Evolutionary conservation across 2,113 vertebrate species (phyloP).

Genomic region (Neoarius graeffei): DNA sequence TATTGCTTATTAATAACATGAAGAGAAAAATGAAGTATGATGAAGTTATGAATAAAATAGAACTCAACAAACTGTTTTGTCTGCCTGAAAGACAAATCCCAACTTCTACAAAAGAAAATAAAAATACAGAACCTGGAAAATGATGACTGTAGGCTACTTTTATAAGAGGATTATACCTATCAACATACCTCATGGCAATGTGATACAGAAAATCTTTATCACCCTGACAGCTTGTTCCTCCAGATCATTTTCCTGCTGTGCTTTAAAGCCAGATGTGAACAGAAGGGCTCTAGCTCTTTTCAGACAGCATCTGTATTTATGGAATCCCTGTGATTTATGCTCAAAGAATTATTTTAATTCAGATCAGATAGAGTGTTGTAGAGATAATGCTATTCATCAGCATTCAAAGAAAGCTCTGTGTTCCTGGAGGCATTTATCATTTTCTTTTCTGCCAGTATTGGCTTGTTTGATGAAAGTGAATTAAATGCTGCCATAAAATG

Average conservation of each 20-base stretch:
- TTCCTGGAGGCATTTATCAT: conserved; percentile 42
- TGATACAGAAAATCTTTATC: conserved; percentile 62
- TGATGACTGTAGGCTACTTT: conserved; percentile 62
- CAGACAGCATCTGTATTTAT: conserved; percentile 45
- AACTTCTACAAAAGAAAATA: conserved; percentile 42
- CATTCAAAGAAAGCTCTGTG: conserved; percentile 30
- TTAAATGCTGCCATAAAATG: conserved; percentile 6
- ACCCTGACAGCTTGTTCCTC: conserved; percentile 53
- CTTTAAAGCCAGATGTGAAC: conserved; percentile 51
- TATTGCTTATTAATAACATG: background rate
- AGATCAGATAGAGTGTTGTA: conserved; percentile 41
- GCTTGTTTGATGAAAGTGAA: conserved; percentile 20
- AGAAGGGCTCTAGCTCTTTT: conserved; percentile 34
- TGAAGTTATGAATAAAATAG: background rate
- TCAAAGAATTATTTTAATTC: conserved; percentile 50
- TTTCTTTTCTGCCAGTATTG: conserved; percentile 3
- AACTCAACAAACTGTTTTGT: conserved; percentile 18
- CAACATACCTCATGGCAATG: conserved; percentile 57
- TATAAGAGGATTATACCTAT: conserved; percentile 70
- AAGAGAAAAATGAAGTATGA: background rate
- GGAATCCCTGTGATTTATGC: conserved; percentile 59
- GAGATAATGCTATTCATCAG: conserved; percentile 52
- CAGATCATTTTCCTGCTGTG: conserved; percentile 58
- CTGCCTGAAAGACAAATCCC: conserved; percentile 43
- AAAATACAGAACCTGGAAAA: conserved; percentile 43